Conservation (phyloP, 2,113 vertebrate genomes). For the Oncorhynchus kisutch region DNA sequence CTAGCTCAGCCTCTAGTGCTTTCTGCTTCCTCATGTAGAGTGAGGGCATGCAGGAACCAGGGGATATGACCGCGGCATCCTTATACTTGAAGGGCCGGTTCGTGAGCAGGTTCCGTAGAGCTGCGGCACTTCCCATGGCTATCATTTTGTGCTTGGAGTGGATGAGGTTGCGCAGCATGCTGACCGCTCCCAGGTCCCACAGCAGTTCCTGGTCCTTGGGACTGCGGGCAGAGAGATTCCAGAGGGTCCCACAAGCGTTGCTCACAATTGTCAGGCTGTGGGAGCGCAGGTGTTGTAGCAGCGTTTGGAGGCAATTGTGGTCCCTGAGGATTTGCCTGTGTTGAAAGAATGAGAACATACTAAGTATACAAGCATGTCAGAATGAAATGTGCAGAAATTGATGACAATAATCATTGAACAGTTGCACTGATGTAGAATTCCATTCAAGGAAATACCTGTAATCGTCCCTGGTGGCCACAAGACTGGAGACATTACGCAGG, state of each 20-base stretch:
- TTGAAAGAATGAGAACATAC: conserved; percentile 26
- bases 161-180: conserved; percentile 97
- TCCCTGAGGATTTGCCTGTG: conserved; percentile 89
- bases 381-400: not conserved
- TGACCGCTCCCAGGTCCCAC: conserved; percentile 94
- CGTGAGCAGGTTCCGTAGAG: conserved; percentile 91
- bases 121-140: conserved; percentile 96
- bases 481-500: conserved; percentile 93
- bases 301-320: conserved; percentile 94
- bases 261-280: conserved; percentile 98
- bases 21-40: conserved; percentile 96
- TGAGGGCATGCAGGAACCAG: conserved; percentile 89
- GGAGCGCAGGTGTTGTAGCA: conserved; percentile 94
- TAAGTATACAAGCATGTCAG: not conserved
- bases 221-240: conserved; percentile 94
- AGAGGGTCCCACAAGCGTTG: conserved; percentile 97
- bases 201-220: conserved; percentile 92
- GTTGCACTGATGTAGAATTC: not conserved
- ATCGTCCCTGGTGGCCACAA: conserved; percentile 90
- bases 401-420: not conserved
- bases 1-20: conserved; percentile 92
- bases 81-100: conserved; percentile 92
- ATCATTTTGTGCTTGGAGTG: conserved; percentile 99
- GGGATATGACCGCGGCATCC: conserved; percentile 83
- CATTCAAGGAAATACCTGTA: conserved; percentile 78